Conservation (phyloP, 2,113 vertebrate species). For the Scytalopus superciliaris region DNA sequence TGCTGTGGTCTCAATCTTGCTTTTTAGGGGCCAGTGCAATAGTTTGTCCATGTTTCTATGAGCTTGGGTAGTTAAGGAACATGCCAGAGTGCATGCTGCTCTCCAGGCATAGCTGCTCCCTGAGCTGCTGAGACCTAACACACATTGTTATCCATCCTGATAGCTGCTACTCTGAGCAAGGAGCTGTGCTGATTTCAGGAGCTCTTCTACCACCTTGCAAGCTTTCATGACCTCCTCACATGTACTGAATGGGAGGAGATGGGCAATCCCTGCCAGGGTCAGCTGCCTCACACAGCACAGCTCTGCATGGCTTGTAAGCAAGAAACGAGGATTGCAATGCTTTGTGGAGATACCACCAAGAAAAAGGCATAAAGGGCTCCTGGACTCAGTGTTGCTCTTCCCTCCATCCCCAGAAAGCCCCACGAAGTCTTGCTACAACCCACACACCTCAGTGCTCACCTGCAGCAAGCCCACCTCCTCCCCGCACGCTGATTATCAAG, state of each 20-base stretch:
- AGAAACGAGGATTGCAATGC: neutral
- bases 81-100: neutral
- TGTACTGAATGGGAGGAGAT: neutral
- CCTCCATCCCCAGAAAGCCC: neutral
- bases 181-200: neutral
- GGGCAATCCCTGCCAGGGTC: neutral
- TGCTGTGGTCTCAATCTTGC: neutral
- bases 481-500: slow-evolving; percentile 42
- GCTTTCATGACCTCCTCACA: neutral
- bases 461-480: neutral
- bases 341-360: neutral
- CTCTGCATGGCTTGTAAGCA: neutral
- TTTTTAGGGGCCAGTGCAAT: neutral
- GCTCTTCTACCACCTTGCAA: neutral
- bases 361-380: neutral
- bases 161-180: neutral
- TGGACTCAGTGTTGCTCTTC: neutral
- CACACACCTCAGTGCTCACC: neutral
- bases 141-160: neutral
- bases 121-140: neutral
- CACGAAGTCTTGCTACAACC: neutral
- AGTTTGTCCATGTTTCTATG: neutral
- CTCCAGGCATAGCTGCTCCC: neutral
- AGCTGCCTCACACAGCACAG: rapidly evolving
- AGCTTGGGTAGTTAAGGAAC: neutral